Evolutionary conservation across 2,797 vertebrate genomes (phyloP).

Genomic region (Chiroxiphia lanceolata): DNA sequence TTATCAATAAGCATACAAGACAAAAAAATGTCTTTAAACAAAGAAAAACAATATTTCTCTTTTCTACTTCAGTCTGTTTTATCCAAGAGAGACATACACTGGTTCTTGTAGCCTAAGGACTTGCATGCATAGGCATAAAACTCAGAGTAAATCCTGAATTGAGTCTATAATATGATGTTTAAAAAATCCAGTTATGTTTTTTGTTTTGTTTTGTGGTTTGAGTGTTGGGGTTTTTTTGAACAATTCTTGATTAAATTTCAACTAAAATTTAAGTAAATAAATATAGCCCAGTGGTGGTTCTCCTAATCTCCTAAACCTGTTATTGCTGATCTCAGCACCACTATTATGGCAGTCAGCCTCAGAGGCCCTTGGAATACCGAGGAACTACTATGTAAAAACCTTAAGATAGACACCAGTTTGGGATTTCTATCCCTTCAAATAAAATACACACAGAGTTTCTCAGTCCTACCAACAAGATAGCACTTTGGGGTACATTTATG

Average conservation of each 20-base stretch:
- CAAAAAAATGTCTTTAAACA: not conserved
- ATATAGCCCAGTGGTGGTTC: not conserved
- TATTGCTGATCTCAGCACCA: not conserved
- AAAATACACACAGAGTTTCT: fast-evolving
- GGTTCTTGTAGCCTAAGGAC: not conserved
- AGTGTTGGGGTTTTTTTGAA: not conserved
- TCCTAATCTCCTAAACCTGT: not conserved
- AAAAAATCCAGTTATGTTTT: not conserved
- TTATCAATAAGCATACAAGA: not conserved
- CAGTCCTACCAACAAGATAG: not conserved
- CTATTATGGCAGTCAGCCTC: not conserved
- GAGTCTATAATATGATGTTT: not conserved
- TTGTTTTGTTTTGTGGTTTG: not conserved
- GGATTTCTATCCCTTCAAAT: not conserved
- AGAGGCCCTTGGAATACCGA: not conserved
- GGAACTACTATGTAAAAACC: not conserved
- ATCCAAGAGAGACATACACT: not conserved
- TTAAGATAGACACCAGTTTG: fast-evolving
- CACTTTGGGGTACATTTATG: not conserved
- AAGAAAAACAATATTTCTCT: not conserved
- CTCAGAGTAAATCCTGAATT: not conserved
- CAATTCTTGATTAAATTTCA: not conserved
- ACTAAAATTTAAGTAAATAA: not conserved
- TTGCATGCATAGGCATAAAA: not conserved
- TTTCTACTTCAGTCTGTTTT: not conserved